A percentile compares a stretch with the other conserved stretches of the same genome.
phyloP scores from a whole-genome alignment of 2,888 invertebrate genomes.

The Stomorhina lunata region DNA sequence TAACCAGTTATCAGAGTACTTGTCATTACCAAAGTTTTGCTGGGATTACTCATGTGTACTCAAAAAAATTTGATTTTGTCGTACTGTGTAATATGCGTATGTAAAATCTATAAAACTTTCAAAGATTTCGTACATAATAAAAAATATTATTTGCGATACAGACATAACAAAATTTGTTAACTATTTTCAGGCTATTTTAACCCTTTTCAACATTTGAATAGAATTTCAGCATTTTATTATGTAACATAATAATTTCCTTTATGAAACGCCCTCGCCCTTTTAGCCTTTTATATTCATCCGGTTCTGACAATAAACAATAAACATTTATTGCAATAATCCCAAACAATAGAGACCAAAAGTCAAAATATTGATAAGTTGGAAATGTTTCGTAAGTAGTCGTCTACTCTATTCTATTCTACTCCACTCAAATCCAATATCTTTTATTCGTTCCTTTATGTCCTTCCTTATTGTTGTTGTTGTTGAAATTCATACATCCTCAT shows the following conservation, averaged over 20 bases:
- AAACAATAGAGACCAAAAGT: conserved; percentile 68
- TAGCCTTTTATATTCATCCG: conserved; percentile 22
- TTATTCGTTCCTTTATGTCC: conserved; percentile 40
- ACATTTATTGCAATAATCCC: conserved; percentile 58
- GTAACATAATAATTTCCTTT: conserved; percentile 61
- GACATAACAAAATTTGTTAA: too few species aligned
- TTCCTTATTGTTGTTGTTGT: too few species aligned
- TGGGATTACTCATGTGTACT: too few species aligned
- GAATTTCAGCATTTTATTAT: conserved; percentile 23
- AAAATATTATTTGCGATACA: too few species aligned
- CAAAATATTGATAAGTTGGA: conserved; percentile 77
- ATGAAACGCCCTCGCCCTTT: conserved; percentile 39
- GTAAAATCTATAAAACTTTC: too few species aligned
- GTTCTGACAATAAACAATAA: too few species aligned
- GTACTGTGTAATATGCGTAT: too few species aligned
- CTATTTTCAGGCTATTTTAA: conserved; percentile 21
- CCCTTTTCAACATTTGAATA: conserved; percentile 44
- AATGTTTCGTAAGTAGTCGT: too few species aligned
- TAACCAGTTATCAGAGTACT: too few species aligned
- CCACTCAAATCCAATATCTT: conserved; percentile 49
- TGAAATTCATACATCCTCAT: conserved; percentile 33
- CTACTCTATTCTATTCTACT: conserved; percentile 52
- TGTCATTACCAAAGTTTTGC: too few species aligned
- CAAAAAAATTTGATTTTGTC: too few species aligned
- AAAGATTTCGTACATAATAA: too few species aligned